Base-by-base conservation (phyloP, 2,113 vertebrate genomes). In the Gila orcuttii region DNA sequence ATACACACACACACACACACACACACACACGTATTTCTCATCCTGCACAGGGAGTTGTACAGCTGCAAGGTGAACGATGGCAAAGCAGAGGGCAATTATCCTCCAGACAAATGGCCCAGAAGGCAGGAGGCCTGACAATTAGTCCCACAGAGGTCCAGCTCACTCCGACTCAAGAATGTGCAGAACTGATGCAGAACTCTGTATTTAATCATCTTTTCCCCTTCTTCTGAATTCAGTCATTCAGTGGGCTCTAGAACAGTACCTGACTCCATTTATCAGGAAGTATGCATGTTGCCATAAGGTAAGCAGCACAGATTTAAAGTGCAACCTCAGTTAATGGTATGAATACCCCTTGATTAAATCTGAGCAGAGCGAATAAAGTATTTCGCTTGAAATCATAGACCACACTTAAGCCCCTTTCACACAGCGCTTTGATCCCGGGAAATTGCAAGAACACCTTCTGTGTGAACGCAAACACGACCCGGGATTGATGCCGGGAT, bases 11-110 rank as follows among this genome's bases (percentile, higher is more conserved):
- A 74, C 73, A 60, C 81, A 82, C 47, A 52, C 85, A 81, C 66
- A 68, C 86, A 73, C 59, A 47, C 75, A 74, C 77, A 9, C 87
- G 60, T 25, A 82, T 75, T 89, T 60, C 25, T 88, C 68, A 47
- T 68, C 82, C 64, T 74, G 68, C 85, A 87, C 74, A 45, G 85
- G 78, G 76, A 87, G 80, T 79, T 91, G 87, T 91, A 88, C 90
- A 92, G 92, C 92, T 92, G 91, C 92, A 94, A 93, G 92, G 93
- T 94, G 94, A 95, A 93, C 83, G 89, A 91, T 92, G 87, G 89
- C 85, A 89, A 90, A 92, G 89, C 89, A 87, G 90, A 91, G 90
- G 90, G 89, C 92, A 94, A 94, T 94, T 94, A 93, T 91, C 89
- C 89, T 91, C 88, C 89, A 92, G 92, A 94, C 90, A 91, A 91